Conservation (phyloP, 2,113 vertebrate genomes). For the Arizona elegans region DNA sequence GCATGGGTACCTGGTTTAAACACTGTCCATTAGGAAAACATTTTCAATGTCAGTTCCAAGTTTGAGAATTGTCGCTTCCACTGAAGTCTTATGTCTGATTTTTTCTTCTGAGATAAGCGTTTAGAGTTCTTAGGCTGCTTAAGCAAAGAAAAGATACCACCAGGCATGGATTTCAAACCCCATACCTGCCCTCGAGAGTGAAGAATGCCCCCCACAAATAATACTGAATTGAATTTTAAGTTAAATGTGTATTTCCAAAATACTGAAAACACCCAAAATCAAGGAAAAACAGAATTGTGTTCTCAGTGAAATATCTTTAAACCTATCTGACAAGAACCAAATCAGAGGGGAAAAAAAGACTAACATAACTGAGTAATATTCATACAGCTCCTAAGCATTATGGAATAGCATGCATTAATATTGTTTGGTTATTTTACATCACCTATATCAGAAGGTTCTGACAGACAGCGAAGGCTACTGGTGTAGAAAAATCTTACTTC, state of each 20-base stretch:
- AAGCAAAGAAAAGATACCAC: constrained; percentile 62
- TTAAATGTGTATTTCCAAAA: constrained; percentile 80
- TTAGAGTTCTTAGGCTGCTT: constrained; percentile 67
- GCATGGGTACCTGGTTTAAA: constrained; percentile 73
- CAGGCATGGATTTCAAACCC: constrained; percentile 74
- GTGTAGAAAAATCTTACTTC: constrained; percentile 91
- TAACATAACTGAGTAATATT: constrained; percentile 86
- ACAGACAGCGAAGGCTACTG: constrained; percentile 98
- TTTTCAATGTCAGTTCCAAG: constrained; percentile 48
- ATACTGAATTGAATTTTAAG: constrained; percentile 85
- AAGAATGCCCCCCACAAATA: constrained; percentile 71
- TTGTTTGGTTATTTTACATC: constrained; percentile 92
- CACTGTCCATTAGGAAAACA: constrained; percentile 62
- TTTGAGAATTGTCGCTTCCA: constrained; percentile 51
- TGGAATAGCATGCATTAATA: constrained; percentile 98
- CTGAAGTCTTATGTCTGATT: constrained; percentile 51
- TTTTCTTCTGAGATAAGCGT: constrained; percentile 58
- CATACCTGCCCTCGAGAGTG: constrained; percentile 71
- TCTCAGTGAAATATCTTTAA: constrained; percentile 83
- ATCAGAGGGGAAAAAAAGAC: constrained; percentile 74
- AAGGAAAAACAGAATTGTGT: constrained; percentile 74
- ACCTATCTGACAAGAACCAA: constrained; percentile 81
- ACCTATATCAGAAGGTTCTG: constrained; percentile 95
- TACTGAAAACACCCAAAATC: constrained; percentile 80
- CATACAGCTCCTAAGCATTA: constrained; percentile 90